A percentile compares a stretch with the other conserved stretches of the same genome.
phyloP scores from a whole-genome alignment of 2,888 invertebrate genomes.

The Dynastes tityus region DNA sequence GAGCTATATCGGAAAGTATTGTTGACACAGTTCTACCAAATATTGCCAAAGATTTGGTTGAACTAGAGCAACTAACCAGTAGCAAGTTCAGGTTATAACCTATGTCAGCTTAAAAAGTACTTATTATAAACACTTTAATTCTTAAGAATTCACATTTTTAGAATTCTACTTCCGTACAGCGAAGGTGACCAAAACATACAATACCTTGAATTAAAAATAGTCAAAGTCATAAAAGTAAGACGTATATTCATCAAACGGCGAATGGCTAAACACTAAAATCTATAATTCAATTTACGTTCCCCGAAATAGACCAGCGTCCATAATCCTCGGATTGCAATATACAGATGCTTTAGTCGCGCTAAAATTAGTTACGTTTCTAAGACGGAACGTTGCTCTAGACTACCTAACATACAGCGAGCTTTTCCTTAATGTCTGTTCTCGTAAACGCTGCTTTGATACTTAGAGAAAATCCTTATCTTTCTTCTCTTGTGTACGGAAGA shows the following conservation, averaged over 20 bases:
- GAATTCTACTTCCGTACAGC: too few species aligned
- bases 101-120: too few species aligned
- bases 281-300: conserved; percentile 32
- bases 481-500: conserved; percentile 7
- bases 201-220: too few species aligned
- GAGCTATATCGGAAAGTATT: too few species aligned
- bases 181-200: too few species aligned
- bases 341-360: conserved; percentile 30
- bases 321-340: neutral
- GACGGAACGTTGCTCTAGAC: conserved; percentile 12
- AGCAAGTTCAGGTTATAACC: too few species aligned
- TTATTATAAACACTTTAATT: too few species aligned
- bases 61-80: too few species aligned
- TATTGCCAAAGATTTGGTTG: too few species aligned
- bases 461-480: conserved; percentile 38
- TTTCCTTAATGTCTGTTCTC: conserved; percentile 8
- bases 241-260: neutral
- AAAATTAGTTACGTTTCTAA: conserved; percentile 43
- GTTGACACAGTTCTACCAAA: too few species aligned
- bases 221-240: neutral
- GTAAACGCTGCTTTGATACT: conserved; percentile 17
- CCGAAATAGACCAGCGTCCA: conserved; percentile 16
- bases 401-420: too few species aligned
- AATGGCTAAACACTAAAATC: conserved; percentile 2
- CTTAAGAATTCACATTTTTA: too few species aligned